Evolutionary conservation across 2,888 invertebrate genomes (phyloP).

Genomic region (Bruchidius siliquastri): DNA sequence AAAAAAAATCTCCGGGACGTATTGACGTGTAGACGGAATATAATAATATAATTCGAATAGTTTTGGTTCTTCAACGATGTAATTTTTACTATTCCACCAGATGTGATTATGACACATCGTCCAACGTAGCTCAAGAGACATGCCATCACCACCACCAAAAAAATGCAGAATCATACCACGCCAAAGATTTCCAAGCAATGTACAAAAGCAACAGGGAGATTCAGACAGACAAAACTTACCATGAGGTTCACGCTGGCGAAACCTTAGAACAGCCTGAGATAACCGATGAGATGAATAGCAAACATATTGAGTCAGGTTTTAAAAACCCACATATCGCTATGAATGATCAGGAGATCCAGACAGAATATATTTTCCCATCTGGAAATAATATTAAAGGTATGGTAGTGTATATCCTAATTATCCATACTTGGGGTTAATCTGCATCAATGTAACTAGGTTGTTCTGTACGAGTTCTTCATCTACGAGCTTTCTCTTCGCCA

Average conservation of each 20-base stretch:
- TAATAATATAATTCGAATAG: too few relatives aligned
- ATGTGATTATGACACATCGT: background rate
- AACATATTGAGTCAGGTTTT: background rate
- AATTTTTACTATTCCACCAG: background rate
- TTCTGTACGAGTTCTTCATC: too few relatives aligned
- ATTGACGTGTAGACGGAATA: too few relatives aligned
- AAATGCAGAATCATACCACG: background rate
- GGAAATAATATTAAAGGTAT: background rate
- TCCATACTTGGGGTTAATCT: too few relatives aligned
- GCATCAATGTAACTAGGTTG: too few relatives aligned
- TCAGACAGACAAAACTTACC: background rate
- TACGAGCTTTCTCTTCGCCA: too few relatives aligned
- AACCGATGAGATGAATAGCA: background rate
- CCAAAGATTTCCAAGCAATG: background rate
- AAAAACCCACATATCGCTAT: background rate
- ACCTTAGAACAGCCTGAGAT: background rate
- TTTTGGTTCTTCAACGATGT: slow-evolving; percentile 1
- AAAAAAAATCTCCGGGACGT: too few relatives aligned
- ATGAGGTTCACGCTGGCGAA: background rate
- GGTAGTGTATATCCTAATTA: too few relatives aligned
- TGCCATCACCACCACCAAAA: background rate
- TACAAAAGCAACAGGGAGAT: background rate
- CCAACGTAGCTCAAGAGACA: background rate
- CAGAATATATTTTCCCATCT: background rate
- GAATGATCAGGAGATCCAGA: background rate